Evolutionary conservation across 1,140 invertebrate species (phyloP).

Genomic region (Planococcus citri): DNA sequence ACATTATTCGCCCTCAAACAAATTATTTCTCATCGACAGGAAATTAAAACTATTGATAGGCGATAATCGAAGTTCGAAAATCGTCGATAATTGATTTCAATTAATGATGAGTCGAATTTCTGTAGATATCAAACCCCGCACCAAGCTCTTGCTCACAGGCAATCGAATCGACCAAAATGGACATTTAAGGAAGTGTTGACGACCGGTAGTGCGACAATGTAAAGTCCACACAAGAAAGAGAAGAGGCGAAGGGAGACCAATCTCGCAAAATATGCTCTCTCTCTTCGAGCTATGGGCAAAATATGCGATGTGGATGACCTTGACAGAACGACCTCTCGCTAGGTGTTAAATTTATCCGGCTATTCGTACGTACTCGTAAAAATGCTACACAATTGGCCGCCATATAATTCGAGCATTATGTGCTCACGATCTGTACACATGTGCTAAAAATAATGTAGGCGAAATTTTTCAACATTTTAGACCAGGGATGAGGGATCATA

Average conservation of each 20-base stretch:
- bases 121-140: not conserved
- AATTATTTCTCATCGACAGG: no score
- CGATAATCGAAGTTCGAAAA: no score
- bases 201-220: not conserved
- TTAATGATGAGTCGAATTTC: not conserved
- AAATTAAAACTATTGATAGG: no score
- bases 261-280: no score
- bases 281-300: not conserved
- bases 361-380: not conserved
- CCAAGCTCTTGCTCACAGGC: not conserved
- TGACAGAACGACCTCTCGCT: not conserved
- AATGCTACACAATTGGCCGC: not conserved
- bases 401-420: no score
- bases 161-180: not conserved
- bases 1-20: no score
- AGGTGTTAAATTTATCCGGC: not conserved
- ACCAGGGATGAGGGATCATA: not conserved
- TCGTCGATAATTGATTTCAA: no score
- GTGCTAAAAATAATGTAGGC: no score
- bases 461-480: no score
- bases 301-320: not conserved
- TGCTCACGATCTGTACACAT: no score
- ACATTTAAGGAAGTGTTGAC: not conserved
- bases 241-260: no score
- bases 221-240: no score